Evolutionary conservation across 2,888 invertebrate species (phyloP), one percentile per base, ranked within the genome.

Genomic region (Noctua janthina): DNA sequence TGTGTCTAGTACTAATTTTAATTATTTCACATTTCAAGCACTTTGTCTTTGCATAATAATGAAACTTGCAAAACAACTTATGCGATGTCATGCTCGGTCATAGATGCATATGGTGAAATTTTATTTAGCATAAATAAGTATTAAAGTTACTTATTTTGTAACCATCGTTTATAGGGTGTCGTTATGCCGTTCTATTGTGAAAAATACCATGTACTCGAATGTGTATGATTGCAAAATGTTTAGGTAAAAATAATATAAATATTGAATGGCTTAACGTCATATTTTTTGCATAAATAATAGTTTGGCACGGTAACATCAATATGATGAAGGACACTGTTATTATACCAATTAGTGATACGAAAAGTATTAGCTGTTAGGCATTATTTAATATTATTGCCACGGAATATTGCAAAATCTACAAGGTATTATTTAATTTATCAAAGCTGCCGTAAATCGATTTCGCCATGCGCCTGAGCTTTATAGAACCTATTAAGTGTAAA

Each of bases 11-110:
- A 73, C 70, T 76, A 71, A 82, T 85, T 83, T 78, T 82, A 80
- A 81, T 85, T 86, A 79, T 83, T 85, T 67, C 73, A 83, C 81
- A 82, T 86, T 85, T 79, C 74, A 87, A 87, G 79, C 78, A 73
- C 76, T 87, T 88, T 87, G 82, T 88, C 74, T 88, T 88, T 89
- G 89, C 90, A 88, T 87, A 89, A 86, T 76, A 87, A 88, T 85
- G 74, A 81, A 72, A 80, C 83, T 90, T 91, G 84, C 90, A 89
- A 91, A 90, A 90, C 81, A 49, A 82, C n/a, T 77, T 81, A 84
- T 80, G 81, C 86, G 83, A 81, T 90, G 89, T 88, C 87, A 90
- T 89, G 89, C 88, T 86, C 85, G 85, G 88, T 86, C 88, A 84
- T 67, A 82, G 62, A 80, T 80, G 73, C n/a, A 62, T 54, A 64